Conservation (phyloP, 1,140 invertebrate species). For the Drosophila leontia region DNA sequence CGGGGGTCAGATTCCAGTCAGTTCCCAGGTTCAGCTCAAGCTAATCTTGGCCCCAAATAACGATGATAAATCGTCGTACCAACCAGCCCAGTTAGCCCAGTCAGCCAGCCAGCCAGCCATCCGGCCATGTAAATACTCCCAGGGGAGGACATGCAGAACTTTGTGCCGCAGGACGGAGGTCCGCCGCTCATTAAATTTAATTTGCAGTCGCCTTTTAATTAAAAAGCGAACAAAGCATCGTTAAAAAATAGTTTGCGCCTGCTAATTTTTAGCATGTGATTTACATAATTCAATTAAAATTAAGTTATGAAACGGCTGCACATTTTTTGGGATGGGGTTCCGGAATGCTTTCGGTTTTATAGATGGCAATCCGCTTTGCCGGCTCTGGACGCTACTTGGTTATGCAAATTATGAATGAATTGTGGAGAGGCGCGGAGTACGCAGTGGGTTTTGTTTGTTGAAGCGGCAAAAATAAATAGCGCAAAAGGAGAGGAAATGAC, state of each 20-base stretch:
- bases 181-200: slow-evolving; percentile 72
- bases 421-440: slow-evolving; percentile 18
- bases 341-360: neutral
- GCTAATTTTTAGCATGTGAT: slow-evolving; percentile 80
- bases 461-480: slow-evolving; percentile 79
- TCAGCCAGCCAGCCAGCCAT: slow-evolving; percentile 25
- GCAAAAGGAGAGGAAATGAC: slow-evolving; percentile 63
- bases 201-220: slow-evolving; percentile 78
- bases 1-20: slow-evolving; percentile 32
- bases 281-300: slow-evolving; percentile 84
- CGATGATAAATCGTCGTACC: slow-evolving; percentile 71
- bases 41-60: slow-evolving; percentile 66
- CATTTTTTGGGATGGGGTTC: slow-evolving; percentile 36
- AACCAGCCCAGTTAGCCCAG: slow-evolving; percentile 15
- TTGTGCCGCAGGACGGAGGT: slow-evolving; percentile 13
- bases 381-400: slow-evolving; percentile 46
- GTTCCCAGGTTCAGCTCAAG: slow-evolving; percentile 40
- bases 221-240: slow-evolving; percentile 71
- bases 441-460: slow-evolving; percentile 70
- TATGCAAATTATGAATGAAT: slow-evolving; percentile 63
- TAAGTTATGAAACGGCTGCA: slow-evolving; percentile 76
- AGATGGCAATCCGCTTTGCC: slow-evolving; percentile 46
- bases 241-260: slow-evolving; percentile 82
- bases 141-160: neutral
- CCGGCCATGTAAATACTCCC: slow-evolving; percentile 46